Base-by-base conservation (phyloP, 2,888 invertebrate species). In the Macaria liturata region DNA sequence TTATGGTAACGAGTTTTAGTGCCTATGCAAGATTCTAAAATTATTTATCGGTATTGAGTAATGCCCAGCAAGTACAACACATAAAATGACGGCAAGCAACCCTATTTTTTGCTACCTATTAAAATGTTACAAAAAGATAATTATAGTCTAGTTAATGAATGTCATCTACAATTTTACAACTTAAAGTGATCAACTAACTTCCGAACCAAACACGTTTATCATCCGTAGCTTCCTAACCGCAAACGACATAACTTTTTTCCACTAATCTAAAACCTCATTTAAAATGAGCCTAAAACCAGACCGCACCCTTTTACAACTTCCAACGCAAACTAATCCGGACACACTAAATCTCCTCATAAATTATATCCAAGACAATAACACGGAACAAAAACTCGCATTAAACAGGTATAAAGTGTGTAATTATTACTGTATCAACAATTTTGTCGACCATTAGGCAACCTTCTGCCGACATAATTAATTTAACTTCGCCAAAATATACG, bases 391-490 rank as follows among this genome's bases (percentile, higher is more conserved):
- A 74, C 76, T 69, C 70, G 57, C 65, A 64, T 66, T 65, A 66
- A 64, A 66, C 64, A 64, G 64, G 67, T 76, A 59, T 57, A 64
- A 54, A 72, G 68, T 62, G 63, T 64, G 65, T 72, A 75, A 79
- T 80, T 77, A 79, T 75, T 76, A 71, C 74, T 72, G 73, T 78
- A 80, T 81, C 75, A 76, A 77, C 81, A 80, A 78, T 77, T 71
- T 65, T 68, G 63, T 59, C 73, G 66, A 67, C 79, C 74, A 78
- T 77, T 82, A 83, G 70, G 73, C 68, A 71, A 70, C 75, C 72
- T 70, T 70, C 69, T 71, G 68, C 69, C 66, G 64, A 69, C 62
- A 59, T 78, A 76, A 83, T 83, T 83, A 82, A 83, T 83, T 80
- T 76, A 78, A 81, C 68, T 76, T 75, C 61, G 58, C 65, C 55